These are phyloP conservation scores for Sylvia atricapilla DNA, from an alignment of 2,113 vertebrate genomes.

Conservation along the genomic window DNA sequence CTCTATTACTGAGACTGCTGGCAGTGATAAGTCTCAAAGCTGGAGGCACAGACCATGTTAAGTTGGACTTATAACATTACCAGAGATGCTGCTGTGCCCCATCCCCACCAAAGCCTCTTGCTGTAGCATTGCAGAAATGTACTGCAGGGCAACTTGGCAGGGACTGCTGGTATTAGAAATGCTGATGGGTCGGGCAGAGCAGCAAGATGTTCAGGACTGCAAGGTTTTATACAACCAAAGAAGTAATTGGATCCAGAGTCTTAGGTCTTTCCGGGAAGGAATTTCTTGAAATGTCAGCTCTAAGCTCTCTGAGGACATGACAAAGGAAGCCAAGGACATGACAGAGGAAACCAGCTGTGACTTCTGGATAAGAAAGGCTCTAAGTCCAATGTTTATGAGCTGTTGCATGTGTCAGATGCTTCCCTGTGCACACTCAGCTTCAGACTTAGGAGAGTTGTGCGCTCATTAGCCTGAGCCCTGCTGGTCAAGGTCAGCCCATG, in stretches of 20 bases:
- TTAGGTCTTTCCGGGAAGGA: slow-evolving; percentile 44
- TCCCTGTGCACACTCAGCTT: neutral
- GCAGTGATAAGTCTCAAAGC: neutral
- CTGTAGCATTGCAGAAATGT: neutral
- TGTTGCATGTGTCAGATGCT: slow-evolving; percentile 49
- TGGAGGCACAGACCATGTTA: neutral
- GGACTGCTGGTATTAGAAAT: neutral
- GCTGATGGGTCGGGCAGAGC: neutral
- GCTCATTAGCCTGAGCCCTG: neutral
- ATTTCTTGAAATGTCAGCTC: slow-evolving; percentile 53
- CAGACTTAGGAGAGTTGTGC: neutral
- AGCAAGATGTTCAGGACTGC: neutral
- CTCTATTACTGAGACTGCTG: neutral
- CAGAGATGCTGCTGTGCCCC: neutral
- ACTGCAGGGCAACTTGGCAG: neutral
- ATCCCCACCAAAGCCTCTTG: neutral
- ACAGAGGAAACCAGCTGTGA: slow-evolving; percentile 65
- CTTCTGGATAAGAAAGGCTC: slow-evolving; percentile 60
- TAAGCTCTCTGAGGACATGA: slow-evolving; percentile 49
- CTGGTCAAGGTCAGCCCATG: neutral
- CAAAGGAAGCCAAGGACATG: slow-evolving; percentile 63
- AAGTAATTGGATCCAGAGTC: slow-evolving; percentile 48
- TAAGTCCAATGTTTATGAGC: slow-evolving; percentile 48
- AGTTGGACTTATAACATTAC: neutral
- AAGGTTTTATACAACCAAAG: slow-evolving; percentile 13